Evolutionary conservation across 2,113 vertebrate genomes (phyloP).

Genomic region (Erythrocercus mccallii): DNA sequence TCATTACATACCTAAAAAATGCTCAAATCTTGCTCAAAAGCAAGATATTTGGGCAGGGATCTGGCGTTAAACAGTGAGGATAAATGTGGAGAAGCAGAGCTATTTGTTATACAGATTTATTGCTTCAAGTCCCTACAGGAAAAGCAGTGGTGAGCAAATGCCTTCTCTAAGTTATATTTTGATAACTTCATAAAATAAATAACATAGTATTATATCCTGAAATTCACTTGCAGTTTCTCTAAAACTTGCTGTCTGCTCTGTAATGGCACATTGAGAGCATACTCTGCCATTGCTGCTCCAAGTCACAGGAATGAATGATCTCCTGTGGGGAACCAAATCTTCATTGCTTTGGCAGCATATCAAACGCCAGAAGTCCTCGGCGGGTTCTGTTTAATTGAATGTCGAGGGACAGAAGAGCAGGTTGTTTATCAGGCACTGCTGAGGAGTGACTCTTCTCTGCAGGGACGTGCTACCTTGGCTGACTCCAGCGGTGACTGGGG

Average conservation of each 20-base stretch:
- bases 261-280: not conserved
- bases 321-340: not conserved
- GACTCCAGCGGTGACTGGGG: accelerated
- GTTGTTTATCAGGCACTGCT: not conserved
- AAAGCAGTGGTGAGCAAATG: not conserved
- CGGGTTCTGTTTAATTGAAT: not conserved
- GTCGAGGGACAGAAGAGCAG: accelerated
- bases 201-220: not conserved
- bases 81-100: not conserved
- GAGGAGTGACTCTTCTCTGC: not conserved
- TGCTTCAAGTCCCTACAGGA: not conserved
- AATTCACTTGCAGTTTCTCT: not conserved
- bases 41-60: not conserved
- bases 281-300: not conserved
- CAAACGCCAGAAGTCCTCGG: not conserved
- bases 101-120: not conserved
- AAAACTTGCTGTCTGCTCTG: not conserved
- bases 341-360: not conserved
- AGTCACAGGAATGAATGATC: not conserved
- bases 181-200: not conserved
- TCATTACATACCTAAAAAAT: not conserved
- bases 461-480: not conserved
- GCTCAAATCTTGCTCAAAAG: not conserved
- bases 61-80: not conserved
- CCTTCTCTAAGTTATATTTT: not conserved